Evolutionary conservation across 2,113 vertebrate species (phyloP), one percentile per base, ranked within the genome.

Genomic region (Gallinago paraguaiae): DNA sequence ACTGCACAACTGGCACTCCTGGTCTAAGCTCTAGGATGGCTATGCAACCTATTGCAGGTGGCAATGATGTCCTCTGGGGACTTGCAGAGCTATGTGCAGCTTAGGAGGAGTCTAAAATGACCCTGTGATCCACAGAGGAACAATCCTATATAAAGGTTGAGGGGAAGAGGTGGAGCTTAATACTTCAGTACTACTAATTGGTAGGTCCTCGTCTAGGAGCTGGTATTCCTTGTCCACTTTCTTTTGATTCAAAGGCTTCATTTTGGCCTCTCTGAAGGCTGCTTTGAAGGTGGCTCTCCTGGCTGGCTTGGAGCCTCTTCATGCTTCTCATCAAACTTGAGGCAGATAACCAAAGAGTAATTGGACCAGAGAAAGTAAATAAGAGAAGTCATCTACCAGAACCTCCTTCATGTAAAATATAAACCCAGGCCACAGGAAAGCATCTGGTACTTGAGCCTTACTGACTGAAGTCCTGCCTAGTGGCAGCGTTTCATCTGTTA

Each of bases 201-300:
- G 7, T 27, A 63, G 5, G 6, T 28, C 20, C 22, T 69, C 7
- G 3, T 61, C 35, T 51, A 69, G 35, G 4, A 86, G 7, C 2
- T 15, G 6, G 2, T 51, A 11, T 4, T 88, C 78, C 23, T 53
- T 17, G 14, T 43, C 14, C 0, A 0, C 0, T 25, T 11, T 23
- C 33, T 56, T 2, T 69, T 81, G 11, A 18, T 53, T 61, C 2
- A 27, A 61, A 33, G 23, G 3, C 24, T 81, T 93, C 27, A 23
- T 6, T 13, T 6, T 22, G 54, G 31, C 12, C 24, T 43, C 15
- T 39, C 63, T n/a, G 27, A 75, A 65, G 31, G 45, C 51, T 37
- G 11, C 12, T 60, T 64, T 71, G n/a, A 71, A 67, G 35, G 23
- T 65, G 23, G 9, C 6, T 76, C 2, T 60, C 4, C 11, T 56